These are phyloP conservation scores for Drosophila siamana DNA, from an alignment of 2,888 invertebrate genomes.

Conservation along the genomic window DNA sequence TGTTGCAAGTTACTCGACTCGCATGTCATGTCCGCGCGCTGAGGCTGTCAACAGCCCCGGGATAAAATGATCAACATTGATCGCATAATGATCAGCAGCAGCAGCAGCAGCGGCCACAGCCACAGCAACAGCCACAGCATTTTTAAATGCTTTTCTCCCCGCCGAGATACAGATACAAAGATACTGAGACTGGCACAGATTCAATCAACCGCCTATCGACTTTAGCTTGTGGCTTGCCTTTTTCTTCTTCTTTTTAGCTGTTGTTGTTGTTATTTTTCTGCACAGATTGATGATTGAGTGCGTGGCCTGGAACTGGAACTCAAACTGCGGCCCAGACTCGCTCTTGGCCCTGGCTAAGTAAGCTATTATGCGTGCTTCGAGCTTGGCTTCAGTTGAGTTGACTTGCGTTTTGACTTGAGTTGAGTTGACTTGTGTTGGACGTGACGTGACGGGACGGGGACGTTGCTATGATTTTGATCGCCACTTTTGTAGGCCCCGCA, in stretches of 20 bases:
- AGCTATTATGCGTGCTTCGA: neutral
- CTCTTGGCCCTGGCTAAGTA: constrained; percentile 1
- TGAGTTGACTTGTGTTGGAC: constrained; percentile 13
- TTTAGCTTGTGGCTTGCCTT: constrained; percentile 30
- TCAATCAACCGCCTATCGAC: constrained; percentile 54
- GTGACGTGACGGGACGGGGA: neutral
- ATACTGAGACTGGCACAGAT: constrained; percentile 55
- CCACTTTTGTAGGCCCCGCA: constrained; percentile 66
- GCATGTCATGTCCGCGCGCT: constrained; percentile 84
- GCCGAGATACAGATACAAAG: neutral
- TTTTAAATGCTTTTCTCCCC: constrained; percentile 71
- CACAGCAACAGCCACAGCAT: constrained; percentile 30
- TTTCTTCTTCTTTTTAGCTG: constrained; percentile 3
- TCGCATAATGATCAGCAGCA: constrained; percentile 82
- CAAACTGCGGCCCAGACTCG: constrained; percentile 8
- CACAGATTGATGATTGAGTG: constrained; percentile 79
- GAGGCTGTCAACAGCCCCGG: constrained; percentile 84
- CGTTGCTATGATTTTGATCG: constrained; percentile 62
- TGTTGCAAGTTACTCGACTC: constrained; percentile 65
- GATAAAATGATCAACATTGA: constrained; percentile 85
- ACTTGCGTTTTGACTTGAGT: too few relatives aligned
- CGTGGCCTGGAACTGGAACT: constrained; percentile 61
- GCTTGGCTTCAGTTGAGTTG: too few relatives aligned
- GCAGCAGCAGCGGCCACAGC: constrained; percentile 24
- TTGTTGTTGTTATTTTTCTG: constrained; percentile 8